These are phyloP conservation scores for Chaetodon trifascialis DNA, from an alignment of 2,113 vertebrate species.

Conservation along the genomic window DNA sequence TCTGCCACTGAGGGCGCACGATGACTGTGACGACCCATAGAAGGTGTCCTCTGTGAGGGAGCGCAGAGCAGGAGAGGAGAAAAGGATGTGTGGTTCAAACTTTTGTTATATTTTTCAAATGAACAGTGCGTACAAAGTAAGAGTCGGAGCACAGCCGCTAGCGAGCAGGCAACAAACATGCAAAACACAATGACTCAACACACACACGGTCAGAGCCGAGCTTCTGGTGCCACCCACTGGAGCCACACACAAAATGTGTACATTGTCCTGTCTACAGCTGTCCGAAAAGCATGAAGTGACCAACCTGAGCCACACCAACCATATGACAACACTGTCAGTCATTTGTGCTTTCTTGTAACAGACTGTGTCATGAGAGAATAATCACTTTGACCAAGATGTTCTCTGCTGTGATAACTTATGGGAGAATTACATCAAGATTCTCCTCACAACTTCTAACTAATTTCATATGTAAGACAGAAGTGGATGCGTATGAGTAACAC, in stretches of 20 bases:
- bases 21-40: slow-evolving; percentile 71
- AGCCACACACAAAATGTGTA: not conserved
- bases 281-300: not conserved
- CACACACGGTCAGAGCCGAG: not conserved
- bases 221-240: not conserved
- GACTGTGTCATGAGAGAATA: no score
- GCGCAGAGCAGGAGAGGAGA: not conserved
- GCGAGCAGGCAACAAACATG: not conserved
- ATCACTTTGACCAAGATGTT: not conserved
- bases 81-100: not conserved
- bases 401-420: not conserved
- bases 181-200: not conserved
- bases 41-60: slow-evolving; percentile 78
- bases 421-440: no score
- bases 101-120: not conserved
- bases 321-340: not conserved
- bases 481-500: not conserved
- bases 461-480: not conserved
- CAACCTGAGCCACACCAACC: not conserved
- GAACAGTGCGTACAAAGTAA: not conserved
- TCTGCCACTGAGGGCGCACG: slow-evolving; percentile 88
- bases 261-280: not conserved
- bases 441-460: no score
- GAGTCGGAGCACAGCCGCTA: not conserved
- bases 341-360: not conserved